Base-by-base conservation (phyloP, 1,140 invertebrate genomes). In the Chironomus striatipennis region DNA sequence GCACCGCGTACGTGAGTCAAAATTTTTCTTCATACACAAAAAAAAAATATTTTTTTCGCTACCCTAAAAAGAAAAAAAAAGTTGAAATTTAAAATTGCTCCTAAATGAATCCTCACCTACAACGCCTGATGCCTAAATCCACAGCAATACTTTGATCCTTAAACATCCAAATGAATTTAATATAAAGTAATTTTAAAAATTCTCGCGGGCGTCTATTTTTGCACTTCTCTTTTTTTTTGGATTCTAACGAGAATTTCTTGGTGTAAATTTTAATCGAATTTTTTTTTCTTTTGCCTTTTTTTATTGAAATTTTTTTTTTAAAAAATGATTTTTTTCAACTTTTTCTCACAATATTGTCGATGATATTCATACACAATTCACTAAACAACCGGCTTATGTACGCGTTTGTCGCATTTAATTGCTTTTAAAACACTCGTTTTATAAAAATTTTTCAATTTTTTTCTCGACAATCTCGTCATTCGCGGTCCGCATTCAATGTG, bases 401-500 rank as follows among this genome's bases (percentile, higher is more conserved):
- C 47, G n/a, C 47, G 12, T 57, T 57, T 57, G 4, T 15, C 47
- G n/a, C 47, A 34, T 57, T 57, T 57, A 57, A 57, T 15, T 57
- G 4, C 12, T n/a, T n/a, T n/a, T 12, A 57, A 15, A 57, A n/a
- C 47, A n/a, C 47, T 57, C n/a, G 12, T 12, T n/a, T n/a, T n/a
- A n/a, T n/a, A n/a, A n/a, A 57, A 5, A 57, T 12, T 15, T 57
- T 57, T 57, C 8, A 57, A 57, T 57, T 57, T 57, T 47, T 57
- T 57, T 57, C 47, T 57, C n/a, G 24, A 34, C 24, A 34, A 34
- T 57, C 47, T n/a, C 12, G 12, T 57, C 9, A 57, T 57, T 57
- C 47, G 47, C 47, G 47, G 47, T 57, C 47, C 47, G 47, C 47
- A 57, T 57, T 47, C 47, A 57, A 57, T 57, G 47, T 57, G 47